Evolutionary conservation across 2,113 vertebrate species (phyloP).

Genomic region (Macquaria ambigua): DNA sequence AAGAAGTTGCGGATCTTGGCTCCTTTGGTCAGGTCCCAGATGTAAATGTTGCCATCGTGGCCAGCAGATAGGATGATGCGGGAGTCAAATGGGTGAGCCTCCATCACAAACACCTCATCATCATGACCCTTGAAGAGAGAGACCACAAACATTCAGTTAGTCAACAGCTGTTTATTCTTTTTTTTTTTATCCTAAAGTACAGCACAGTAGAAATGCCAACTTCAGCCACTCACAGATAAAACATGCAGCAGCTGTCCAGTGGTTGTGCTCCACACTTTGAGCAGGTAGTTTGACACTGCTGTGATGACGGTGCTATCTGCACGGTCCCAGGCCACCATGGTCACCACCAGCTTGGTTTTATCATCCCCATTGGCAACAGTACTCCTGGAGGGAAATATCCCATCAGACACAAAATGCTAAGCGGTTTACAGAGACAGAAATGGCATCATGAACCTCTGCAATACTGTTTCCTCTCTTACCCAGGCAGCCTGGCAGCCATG

Average conservation of each 20-base stretch:
- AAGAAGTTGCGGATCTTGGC: slow-evolving; percentile 98
- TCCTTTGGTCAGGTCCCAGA: slow-evolving; percentile 96
- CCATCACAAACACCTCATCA: slow-evolving; percentile 97
- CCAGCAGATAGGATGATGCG: slow-evolving; percentile 97
- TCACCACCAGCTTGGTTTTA: slow-evolving; percentile 96
- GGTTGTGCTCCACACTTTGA: slow-evolving; percentile 95
- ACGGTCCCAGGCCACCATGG: slow-evolving; percentile 98
- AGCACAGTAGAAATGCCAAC: background rate
- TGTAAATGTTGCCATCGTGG: slow-evolving; percentile 97
- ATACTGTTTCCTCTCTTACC: slow-evolving; percentile 82
- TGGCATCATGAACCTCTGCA: background rate
- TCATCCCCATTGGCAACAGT: slow-evolving; percentile 87
- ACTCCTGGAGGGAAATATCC: slow-evolving; percentile 80
- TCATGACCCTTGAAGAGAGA: slow-evolving; percentile 90
- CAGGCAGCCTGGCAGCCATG: slow-evolving; percentile 92
- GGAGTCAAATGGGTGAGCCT: slow-evolving; percentile 96
- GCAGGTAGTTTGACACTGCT: slow-evolving; percentile 95
- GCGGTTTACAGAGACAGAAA: background rate
- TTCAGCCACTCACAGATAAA: slow-evolving; percentile 89
- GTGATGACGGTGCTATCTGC: slow-evolving; percentile 92
- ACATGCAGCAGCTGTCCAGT: slow-evolving; percentile 94
- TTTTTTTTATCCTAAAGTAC: background rate
- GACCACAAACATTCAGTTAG: background rate
- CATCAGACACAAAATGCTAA: background rate
- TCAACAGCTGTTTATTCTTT: background rate